Percentiles rank a stretch among this genome's conserved stretches.
These are phyloP conservation scores for Yponomeuta sedellus DNA, from an alignment of 2,888 invertebrate species.

Conservation along the genomic window DNA sequence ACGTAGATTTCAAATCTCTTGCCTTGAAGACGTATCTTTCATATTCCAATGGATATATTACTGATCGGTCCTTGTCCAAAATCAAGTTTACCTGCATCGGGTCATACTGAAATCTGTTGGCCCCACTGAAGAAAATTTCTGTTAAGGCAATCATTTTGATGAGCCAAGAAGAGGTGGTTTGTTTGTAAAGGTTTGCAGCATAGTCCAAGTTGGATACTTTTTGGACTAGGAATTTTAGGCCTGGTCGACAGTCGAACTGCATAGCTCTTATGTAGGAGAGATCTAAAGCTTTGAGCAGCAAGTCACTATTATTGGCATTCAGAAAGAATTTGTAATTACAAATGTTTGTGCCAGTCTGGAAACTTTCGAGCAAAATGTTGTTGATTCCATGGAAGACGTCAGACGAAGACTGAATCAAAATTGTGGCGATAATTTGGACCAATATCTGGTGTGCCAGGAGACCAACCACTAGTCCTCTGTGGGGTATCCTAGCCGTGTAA, in stretches of 20 bases:
- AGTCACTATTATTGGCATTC: conserved; percentile 79
- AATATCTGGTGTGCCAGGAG: conserved; percentile 94
- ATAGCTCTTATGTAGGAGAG: conserved; percentile 88
- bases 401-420: conserved; percentile 85
- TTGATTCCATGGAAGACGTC: conserved; percentile 79
- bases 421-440: conserved; percentile 91
- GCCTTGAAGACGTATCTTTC: conserved; percentile 77
- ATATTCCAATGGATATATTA: conserved; percentile 72
- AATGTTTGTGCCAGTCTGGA: conserved; percentile 59
- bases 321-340: conserved; percentile 70
- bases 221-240: conserved; percentile 94
- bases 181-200: conserved; percentile 93
- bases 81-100: conserved; percentile 79
- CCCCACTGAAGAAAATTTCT: conserved; percentile 87
- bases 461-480: conserved; percentile 91
- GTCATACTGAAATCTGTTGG: conserved; percentile 78
- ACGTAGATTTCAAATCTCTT: conserved; percentile 78
- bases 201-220: conserved; percentile 92
- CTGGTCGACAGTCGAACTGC: conserved; percentile 93
- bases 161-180: conserved; percentile 94
- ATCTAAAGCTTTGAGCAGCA: conserved; percentile 86
- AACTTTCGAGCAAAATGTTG: conserved; percentile 74
- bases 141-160: conserved; percentile 91
- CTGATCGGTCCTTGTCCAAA: conserved; percentile 74
- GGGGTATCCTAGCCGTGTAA: conserved; percentile 89